Percentiles rank a stretch among this genome's conserved stretches.
Evolutionary conservation across 2,888 invertebrate genomes (phyloP).

Genomic region (Steinernema hermaphroditum): DNA sequence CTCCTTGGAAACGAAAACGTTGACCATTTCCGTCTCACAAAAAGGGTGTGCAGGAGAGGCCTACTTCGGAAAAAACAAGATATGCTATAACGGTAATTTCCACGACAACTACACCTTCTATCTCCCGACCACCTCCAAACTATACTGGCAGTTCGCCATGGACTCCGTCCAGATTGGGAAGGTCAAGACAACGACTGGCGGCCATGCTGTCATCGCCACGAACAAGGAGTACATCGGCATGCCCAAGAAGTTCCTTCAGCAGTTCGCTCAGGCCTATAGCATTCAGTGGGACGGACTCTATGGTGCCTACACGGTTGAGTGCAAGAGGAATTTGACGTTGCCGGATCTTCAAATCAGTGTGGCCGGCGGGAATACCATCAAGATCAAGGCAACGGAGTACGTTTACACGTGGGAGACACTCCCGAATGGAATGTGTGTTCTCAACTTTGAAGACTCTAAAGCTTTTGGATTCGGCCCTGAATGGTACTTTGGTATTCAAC

Average conservation of each 20-base stretch:
- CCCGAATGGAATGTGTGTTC: background rate
- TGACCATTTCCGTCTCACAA: too few relatives aligned
- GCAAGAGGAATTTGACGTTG: background rate
- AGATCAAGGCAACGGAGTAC: background rate
- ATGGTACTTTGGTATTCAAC: background rate
- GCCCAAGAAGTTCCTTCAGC: background rate
- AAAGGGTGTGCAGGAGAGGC: too few relatives aligned
- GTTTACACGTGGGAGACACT: background rate
- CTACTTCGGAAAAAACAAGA: background rate
- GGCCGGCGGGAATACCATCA: background rate
- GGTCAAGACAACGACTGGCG: background rate
- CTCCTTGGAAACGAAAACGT: too few relatives aligned
- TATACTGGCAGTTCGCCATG: background rate
- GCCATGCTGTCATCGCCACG: background rate
- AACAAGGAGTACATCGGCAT: background rate
- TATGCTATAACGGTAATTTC: background rate
- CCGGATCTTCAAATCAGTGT: background rate
- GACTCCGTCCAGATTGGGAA: background rate
- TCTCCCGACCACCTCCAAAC: background rate
- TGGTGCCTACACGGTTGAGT: background rate
- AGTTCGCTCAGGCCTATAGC: background rate
- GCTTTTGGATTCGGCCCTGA: background rate
- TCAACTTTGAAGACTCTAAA: background rate
- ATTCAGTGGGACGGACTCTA: background rate
- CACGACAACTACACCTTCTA: background rate